These are phyloP conservation scores for Drosophila kuntzei DNA, from an alignment of 2,888 invertebrate species.

Conservation along the genomic window DNA sequence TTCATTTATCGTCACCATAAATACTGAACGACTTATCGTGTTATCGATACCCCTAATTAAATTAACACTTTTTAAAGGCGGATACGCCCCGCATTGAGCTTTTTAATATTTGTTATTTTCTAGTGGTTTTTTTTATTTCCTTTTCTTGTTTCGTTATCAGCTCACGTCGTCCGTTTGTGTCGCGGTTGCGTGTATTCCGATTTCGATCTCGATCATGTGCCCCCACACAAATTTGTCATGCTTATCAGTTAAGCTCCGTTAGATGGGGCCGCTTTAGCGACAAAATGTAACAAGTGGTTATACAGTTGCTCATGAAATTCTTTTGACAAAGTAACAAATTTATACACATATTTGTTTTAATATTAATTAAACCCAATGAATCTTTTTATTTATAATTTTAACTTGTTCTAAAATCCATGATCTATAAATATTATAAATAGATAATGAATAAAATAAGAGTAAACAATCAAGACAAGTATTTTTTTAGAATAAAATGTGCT, in stretches of 20 bases:
- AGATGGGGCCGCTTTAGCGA: slow-evolving; percentile 15
- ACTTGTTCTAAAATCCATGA: too few species aligned
- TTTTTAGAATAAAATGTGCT: too few species aligned
- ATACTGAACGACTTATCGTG: slow-evolving; percentile 9
- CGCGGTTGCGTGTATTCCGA: slow-evolving; percentile 9
- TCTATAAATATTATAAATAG: too few species aligned
- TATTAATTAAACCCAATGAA: not conserved
- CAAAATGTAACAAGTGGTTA: slow-evolving; percentile 25
- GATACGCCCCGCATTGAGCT: not conserved
- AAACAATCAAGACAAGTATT: too few species aligned
- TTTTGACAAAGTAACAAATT: not conserved
- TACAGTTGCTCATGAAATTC: not conserved
- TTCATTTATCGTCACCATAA: slow-evolving; percentile 23
- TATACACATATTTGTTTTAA: not conserved
- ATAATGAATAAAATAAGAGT: too few species aligned
- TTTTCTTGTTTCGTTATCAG: slow-evolving; percentile 14
- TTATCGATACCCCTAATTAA: slow-evolving; percentile 33
- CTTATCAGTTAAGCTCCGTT: slow-evolving; percentile 66
- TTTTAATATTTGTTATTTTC: not conserved
- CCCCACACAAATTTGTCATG: slow-evolving; percentile 73
- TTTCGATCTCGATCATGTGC: slow-evolving; percentile 67
- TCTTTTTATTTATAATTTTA: too few species aligned
- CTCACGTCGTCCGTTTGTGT: slow-evolving; percentile 9
- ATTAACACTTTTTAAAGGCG: slow-evolving; percentile 31
- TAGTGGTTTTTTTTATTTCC: slow-evolving; percentile 6